Conservation (phyloP, 2,888 invertebrate genomes). For the Dolichomitus sp. region DNA sequence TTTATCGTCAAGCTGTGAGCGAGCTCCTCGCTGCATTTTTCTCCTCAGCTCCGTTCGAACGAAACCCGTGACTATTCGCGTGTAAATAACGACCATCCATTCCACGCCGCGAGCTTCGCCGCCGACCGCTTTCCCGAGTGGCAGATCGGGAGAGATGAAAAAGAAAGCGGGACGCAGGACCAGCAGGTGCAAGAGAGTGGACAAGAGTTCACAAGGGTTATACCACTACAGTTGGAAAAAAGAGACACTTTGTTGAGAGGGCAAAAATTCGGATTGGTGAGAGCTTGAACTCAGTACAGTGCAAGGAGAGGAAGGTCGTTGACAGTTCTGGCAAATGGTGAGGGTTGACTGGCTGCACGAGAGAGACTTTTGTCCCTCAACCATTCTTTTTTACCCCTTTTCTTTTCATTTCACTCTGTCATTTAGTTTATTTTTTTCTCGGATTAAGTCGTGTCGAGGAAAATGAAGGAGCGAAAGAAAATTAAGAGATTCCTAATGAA, state of each 20-base stretch:
- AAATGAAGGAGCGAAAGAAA: neutral
- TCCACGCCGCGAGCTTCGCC: conserved; percentile 15
- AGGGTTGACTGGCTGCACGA: conserved; percentile 12
- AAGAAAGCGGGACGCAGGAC: neutral
- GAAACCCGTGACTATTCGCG: conserved; percentile 49
- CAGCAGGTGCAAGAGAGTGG: conserved; percentile 50
- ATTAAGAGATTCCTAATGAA: conserved; percentile 7
- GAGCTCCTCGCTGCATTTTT: conserved; percentile 31
- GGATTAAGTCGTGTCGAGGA: neutral
- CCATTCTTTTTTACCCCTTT: conserved; percentile 11
- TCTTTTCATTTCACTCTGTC: conserved; percentile 10
- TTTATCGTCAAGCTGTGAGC: conserved; percentile 30
- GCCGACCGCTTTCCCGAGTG: conserved; percentile 12
- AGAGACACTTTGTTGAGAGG: conserved; percentile 12
- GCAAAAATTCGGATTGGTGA: conserved; percentile 51
- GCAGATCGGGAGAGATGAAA: neutral
- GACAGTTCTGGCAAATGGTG: conserved; percentile 22
- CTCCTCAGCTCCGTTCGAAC: conserved; percentile 4
- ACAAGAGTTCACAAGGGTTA: conserved; percentile 28
- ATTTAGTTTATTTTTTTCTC: conserved; percentile 10
- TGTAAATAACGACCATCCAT: conserved; percentile 65
- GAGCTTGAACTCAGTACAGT: conserved; percentile 32
- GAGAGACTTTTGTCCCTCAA: conserved; percentile 17
- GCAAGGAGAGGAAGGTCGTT: conserved; percentile 10
- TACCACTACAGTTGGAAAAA: conserved; percentile 16